Percentiles rank a stretch among this genome's conserved stretches.
These are phyloP conservation scores for Beroe ovata DNA, from an alignment of 37 sponge, comb jelly and placozoan species.

Conservation along the genomic window DNA sequence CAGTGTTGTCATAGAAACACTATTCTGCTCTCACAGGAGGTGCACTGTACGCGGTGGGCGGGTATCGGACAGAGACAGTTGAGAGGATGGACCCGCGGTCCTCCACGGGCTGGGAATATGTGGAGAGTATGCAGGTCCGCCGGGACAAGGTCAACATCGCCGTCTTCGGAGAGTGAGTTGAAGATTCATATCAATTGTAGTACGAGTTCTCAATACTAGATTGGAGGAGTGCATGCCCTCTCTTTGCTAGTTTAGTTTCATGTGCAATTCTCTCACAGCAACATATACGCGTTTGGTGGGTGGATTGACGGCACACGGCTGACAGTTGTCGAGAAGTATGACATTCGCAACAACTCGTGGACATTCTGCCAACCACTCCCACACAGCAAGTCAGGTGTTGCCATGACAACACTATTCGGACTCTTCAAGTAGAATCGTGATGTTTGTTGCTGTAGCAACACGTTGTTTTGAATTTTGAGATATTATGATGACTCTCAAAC, in stretches of 20 bases:
- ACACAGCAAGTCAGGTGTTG: conserved; percentile 35
- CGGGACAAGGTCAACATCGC: conserved; percentile 45
- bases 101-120: conserved; percentile 2
- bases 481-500: not conserved
- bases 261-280: too few relatives aligned
- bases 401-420: conserved; percentile 48
- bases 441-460: not conserved
- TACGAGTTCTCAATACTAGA: too few relatives aligned
- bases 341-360: conserved; percentile 56
- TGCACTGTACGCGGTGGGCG: conserved; percentile 45
- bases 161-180: conserved; percentile 20
- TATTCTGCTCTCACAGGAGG: too few relatives aligned
- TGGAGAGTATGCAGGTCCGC: conserved; percentile 43
- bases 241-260: too few relatives aligned
- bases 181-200: not conserved
- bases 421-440: not conserved
- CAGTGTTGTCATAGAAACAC: too few relatives aligned
- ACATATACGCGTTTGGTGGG: conserved; percentile 62
- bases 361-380: conserved; percentile 30
- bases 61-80: conserved; percentile 51
- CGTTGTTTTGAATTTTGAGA: not conserved
- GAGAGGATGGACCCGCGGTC: conserved; percentile 57
- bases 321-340: conserved; percentile 37
- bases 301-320: conserved; percentile 53
- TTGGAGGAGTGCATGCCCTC: too few relatives aligned